These are phyloP conservation scores for Hyaena hyaena DNA, from an alignment of 2,113 vertebrate species.

Conservation along the genomic window DNA sequence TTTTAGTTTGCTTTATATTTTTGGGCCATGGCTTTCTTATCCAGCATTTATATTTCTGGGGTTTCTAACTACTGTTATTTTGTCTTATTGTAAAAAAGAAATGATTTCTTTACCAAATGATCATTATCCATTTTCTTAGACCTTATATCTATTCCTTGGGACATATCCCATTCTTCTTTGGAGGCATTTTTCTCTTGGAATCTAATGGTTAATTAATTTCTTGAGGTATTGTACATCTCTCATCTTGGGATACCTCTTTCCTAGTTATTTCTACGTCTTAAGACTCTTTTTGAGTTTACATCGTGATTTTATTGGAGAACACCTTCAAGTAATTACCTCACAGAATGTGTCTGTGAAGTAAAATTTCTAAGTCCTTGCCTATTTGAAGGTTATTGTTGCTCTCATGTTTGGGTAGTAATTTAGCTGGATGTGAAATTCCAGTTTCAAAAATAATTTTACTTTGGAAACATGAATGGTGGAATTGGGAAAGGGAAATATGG, in stretches of 20 bases:
- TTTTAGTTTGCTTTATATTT: conserved; percentile 33
- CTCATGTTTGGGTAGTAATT: conserved; percentile 21
- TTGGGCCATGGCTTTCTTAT: neutral
- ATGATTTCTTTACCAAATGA: neutral
- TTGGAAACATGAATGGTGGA: neutral
- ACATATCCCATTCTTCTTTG: neutral
- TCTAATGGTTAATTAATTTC: conserved; percentile 7
- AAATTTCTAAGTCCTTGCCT: conserved; percentile 35
- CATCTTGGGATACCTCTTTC: neutral
- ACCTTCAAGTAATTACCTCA: conserved; percentile 40
- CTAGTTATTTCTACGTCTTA: neutral
- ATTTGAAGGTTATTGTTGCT: conserved; percentile 39
- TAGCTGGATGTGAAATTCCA: neutral
- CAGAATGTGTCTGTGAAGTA: neutral
- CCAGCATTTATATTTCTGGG: neutral
- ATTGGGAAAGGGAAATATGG: neutral
- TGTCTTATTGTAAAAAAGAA: neutral
- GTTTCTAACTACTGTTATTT: conserved; percentile 36
- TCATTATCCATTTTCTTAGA: neutral
- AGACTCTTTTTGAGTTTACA: conserved; percentile 40
- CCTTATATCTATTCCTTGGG: neutral
- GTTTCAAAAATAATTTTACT: conserved; percentile 40
- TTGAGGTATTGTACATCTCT: neutral
- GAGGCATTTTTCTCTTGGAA: neutral
- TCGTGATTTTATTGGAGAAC: neutral